Evolutionary conservation across 2,888 invertebrate genomes (phyloP), one percentile per base, ranked within the genome.

Genomic region (Eugnorisma glareosa): DNA sequence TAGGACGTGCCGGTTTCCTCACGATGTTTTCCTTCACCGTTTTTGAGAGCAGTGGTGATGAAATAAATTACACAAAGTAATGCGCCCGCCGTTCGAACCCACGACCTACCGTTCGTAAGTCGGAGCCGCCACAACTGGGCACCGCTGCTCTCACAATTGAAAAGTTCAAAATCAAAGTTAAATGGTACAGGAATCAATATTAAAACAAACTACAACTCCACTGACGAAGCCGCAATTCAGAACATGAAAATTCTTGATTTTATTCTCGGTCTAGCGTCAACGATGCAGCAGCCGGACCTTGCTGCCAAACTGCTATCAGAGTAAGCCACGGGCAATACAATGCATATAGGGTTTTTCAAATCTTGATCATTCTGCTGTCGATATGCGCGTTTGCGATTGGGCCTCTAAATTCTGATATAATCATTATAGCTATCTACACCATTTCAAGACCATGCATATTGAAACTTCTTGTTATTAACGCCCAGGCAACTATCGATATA

Each of bases 241-340:
- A 13, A 28, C 18, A 37, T 0, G 13, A 63, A 37, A 21, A 61
- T 63, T 61, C 35, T 57, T 40, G 21, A 15, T n/a, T 45, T 45
- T 18, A 6, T 43, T 15, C 28, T 2, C 6, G 0, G 35, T 37
- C 7, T 68, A 68, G 68, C 37, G 35, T 37, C 54, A 54, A 21
- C n/a, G n/a, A 68, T 37, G 54, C 15, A 68, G 51, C 4, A 68
- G n/a, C 13, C n/a, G 18, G 24, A n/a, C n/a, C n/a, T n/a, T 11
- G 13, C 28, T n/a, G 4, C 28, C 8, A 67, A 28, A 15, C 24
- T 2, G 24, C 67, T 48, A 28, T 37, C n/a, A 28, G 24, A 43
- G 43, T 70, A 54, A 54, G 31, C 43, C 59, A 43, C 31, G 59
- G 59, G 43, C 70, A 70, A 70, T 70, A 70, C 70, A 70, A 43